phyloP scores from a whole-genome alignment of 2,797 vertebrate species.

The Oophaga sylvatica region DNA sequence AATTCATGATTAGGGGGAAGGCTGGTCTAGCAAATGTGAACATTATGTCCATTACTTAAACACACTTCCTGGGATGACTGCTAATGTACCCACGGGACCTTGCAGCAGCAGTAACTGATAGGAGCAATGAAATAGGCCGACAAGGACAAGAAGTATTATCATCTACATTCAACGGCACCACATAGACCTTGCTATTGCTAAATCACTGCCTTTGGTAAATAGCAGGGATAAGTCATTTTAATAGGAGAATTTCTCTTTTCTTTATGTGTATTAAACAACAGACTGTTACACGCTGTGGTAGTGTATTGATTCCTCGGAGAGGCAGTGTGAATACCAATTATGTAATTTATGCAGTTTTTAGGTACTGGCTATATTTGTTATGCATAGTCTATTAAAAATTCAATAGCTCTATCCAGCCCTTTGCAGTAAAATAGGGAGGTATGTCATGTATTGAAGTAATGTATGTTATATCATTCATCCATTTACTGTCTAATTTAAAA shows the following conservation, averaged over 20 bases:
- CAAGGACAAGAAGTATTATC: constrained; percentile 86
- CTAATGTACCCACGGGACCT: constrained; percentile 83
- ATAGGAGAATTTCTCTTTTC: constrained; percentile 83
- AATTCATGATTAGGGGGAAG: constrained; percentile 87
- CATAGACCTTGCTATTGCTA: constrained; percentile 80
- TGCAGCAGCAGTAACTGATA: constrained; percentile 79
- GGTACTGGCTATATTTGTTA: constrained; percentile 82
- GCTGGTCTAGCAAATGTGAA: constrained; percentile 86
- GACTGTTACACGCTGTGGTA: constrained; percentile 80
- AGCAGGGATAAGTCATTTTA: constrained; percentile 85
- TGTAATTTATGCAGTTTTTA: constrained; percentile 82
- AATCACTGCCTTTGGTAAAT: constrained; percentile 85
- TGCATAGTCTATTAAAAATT: constrained; percentile 86
- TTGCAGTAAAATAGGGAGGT: constrained; percentile 80
- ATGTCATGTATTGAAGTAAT: constrained; percentile 68
- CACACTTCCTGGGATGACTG: constrained; percentile 87
- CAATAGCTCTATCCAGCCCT: constrained; percentile 84
- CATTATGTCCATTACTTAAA: constrained; percentile 89
- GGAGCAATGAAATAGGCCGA: constrained; percentile 80
- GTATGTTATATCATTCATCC: background rate
- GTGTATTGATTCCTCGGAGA: constrained; percentile 82
- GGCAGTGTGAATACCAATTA: constrained; percentile 80
- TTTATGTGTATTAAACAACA: constrained; percentile 85
- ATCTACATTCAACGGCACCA: constrained; percentile 81
- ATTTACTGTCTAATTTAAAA: constrained; percentile 11